Base-by-base conservation (phyloP, 2,888 invertebrate species). In the Sphaerophoria taeniata region DNA sequence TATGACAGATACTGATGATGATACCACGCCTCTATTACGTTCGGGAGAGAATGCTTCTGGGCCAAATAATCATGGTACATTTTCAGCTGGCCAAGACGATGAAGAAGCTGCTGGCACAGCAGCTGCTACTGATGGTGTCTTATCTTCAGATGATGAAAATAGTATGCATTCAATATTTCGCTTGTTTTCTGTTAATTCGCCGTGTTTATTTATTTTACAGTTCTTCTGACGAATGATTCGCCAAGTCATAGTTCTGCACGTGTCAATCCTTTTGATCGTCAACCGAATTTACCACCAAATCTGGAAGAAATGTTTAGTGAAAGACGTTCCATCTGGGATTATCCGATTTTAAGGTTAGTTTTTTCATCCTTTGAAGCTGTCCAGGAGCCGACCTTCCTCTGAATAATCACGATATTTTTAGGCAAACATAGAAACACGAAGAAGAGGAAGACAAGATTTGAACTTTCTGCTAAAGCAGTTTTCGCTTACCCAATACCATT, bases 1-100 rank as follows among this genome's bases (percentile, higher is more conserved):
- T 87, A 93, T 94, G 83, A 93, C 94, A 67, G 95, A 95, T 88
- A 94, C 94, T 36, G 95, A 95, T 88, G 95, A 95, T 88, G 94
- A 94, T 88, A 93, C 94, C 56, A 93, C 94, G 5, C 95, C 95
- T 72, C 92, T 95, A 76, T 91, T 93, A 61, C 94, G 94, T 69
- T 93, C 94, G 12, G 89, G 92, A 47, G 91, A 92, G 49, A 91
- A 90, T 87, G 88, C 91, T 7, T 34, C 70, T 31, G 43, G 87
- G 85, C 74, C 89, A 47, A 89, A 89, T 34, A 91, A 92, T 76
- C 92, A 92, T 87, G 93, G 92, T 56, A 93, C 92, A 33, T 92
- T 92, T 88, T 87, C 61, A 87, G 84, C 82, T 74, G 61, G 45
- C 74, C 86, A 73, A n/a, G 71, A 65, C n/a, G 83, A 70, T 16